phyloP scores from a whole-genome alignment of 2,888 invertebrate species.

The Ichneumoninae sp. region DNA sequence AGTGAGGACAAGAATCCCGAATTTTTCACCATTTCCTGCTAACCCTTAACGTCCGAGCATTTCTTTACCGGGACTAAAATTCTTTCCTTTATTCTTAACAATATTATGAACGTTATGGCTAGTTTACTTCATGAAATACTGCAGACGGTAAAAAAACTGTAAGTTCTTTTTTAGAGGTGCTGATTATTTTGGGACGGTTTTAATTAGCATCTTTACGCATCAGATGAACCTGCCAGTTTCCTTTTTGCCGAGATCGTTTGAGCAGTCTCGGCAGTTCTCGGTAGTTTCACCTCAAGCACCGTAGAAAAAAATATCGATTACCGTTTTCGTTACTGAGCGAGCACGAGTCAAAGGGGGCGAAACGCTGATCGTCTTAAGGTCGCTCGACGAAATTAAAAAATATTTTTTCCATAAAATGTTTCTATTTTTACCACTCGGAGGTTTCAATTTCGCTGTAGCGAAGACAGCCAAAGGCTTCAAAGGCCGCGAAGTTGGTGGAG shows the following conservation, averaged over 20 bases:
- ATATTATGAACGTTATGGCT: neutral
- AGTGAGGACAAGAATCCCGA: neutral
- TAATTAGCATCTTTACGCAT: too few relatives aligned
- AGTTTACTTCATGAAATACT: neutral
- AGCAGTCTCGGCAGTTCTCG: too few relatives aligned
- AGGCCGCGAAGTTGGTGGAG: neutral
- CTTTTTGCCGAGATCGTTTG: too few relatives aligned
- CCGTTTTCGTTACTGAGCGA: too few relatives aligned
- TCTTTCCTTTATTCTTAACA: neutral
- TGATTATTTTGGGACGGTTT: too few relatives aligned
- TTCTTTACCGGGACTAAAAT: neutral
- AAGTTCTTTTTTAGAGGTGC: too few relatives aligned
- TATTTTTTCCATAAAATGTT: neutral
- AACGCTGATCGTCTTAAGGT: too few relatives aligned
- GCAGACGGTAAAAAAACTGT: too few relatives aligned
- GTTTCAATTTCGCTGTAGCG: neutral
- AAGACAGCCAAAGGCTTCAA: neutral
- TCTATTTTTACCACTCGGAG: neutral
- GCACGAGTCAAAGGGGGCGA: too few relatives aligned
- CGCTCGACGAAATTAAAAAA: neutral
- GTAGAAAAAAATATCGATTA: too few relatives aligned
- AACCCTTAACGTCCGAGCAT: neutral
- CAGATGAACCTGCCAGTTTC: too few relatives aligned
- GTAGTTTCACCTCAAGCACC: too few relatives aligned
- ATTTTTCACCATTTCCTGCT: neutral